A percentile compares a stretch with the other conserved stretches of the same genome.
phyloP scores from a whole-genome alignment of 2,797 vertebrate species.

The Lophotriccus pileatus region DNA sequence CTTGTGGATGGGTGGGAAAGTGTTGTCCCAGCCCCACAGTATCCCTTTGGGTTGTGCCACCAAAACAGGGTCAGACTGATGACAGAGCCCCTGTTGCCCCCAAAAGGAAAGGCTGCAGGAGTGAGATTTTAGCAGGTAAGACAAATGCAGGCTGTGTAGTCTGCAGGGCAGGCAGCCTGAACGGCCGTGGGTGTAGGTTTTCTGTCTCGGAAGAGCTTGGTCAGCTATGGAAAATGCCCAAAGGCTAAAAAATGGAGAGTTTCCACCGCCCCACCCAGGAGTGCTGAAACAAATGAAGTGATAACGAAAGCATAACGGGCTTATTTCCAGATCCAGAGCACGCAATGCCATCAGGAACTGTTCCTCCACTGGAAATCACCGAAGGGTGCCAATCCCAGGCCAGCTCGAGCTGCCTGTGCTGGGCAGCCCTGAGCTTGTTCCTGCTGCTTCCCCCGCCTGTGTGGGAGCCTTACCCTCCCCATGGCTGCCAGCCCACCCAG shows the following conservation, averaged over 20 bases:
- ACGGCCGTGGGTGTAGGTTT: background rate
- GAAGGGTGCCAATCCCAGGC: background rate
- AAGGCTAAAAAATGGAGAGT: background rate
- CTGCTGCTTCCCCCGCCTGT: background rate
- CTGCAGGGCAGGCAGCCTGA: background rate
- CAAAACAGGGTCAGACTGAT: background rate
- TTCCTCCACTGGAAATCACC: background rate
- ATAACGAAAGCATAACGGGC: background rate
- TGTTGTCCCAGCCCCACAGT: background rate
- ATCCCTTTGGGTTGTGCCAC: background rate
- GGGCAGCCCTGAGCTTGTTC: background rate
- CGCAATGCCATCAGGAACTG: background rate
- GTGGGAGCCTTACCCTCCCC: background rate
- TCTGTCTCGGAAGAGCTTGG: background rate
- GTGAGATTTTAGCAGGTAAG: background rate
- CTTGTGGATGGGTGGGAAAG: fast-evolving
- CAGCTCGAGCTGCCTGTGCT: fast-evolving
- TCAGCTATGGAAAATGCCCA: background rate
- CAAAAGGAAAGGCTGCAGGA: background rate
- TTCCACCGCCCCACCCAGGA: constrained; percentile 15
- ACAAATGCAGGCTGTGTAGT: background rate
- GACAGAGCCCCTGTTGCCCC: background rate
- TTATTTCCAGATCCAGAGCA: background rate
- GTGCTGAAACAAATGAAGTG: constrained; percentile 20
- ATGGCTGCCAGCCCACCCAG: background rate